Evolutionary conservation across 1,140 invertebrate genomes (phyloP), one percentile per base, ranked within the genome.

Genomic region (Bombus haemorrhoidalis): DNA sequence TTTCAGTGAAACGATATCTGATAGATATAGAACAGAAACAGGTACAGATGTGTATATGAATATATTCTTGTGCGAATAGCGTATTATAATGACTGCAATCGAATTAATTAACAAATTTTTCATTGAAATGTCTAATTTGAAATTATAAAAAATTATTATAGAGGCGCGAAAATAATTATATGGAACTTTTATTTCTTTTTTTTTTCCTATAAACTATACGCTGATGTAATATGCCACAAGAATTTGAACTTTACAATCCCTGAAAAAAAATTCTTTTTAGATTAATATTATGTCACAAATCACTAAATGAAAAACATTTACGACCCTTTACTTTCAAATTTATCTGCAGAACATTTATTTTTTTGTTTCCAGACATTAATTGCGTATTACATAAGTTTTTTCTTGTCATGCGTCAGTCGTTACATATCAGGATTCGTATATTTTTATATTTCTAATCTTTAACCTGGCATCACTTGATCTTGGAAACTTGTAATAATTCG

Each of bases 341-440:
- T 68, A 79, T 79, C 62, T 79, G 0, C 12, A 12, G 2, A 28
- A 47, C 9, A 15, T 62, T 13, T 13, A 13, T n/a, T 28, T 68
- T 47, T 79, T 78, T 34, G 3, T 3, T 68, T 34, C 0, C 1
- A 47, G 25, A 37, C 13, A 68, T 68, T 37, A 18, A 34, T 47
- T 28, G 41, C n/a, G 2, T 37, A 37, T 57, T 47, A 10, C 28
- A 4, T 47, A 22, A 8, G 4, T 22, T 64, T 59, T 28, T n/a
- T n/a, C 0, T 34, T 47, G 0, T 6, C 6, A 47, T 1, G 6
- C 5, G 15, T 18, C 18, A 53, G 10, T 34, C 0, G 1, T 32
- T 25, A 25, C 18, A 10, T 64, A 41, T 59, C 22, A 28, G 1
- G 4, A 59, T 43, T 59, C 37, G 9, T 37, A 22, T n/a, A 25